Conservation (phyloP, 2,888 invertebrate genomes). For the Clepsis dumicolana region DNA sequence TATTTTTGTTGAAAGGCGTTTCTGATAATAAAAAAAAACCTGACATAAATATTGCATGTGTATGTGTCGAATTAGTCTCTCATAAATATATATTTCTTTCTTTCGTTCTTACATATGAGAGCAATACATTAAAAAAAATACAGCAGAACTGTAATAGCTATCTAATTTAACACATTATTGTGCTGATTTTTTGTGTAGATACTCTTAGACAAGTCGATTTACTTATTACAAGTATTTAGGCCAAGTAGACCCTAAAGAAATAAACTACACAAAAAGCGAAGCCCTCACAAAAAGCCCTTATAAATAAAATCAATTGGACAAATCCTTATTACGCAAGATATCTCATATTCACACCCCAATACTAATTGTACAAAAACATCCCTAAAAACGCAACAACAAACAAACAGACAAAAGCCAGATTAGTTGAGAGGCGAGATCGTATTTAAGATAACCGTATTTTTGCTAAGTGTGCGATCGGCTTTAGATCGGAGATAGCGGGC, state of each 20-base stretch:
- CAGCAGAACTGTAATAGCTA: too few species aligned
- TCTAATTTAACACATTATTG: too few species aligned
- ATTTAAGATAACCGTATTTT: conserved; percentile 85
- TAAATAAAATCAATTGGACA: conserved; percentile 63
- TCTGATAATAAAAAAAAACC: too few species aligned
- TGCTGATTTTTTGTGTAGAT: too few species aligned
- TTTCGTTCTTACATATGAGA: too few species aligned
- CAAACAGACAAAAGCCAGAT: conserved; percentile 78
- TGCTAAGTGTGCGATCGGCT: conserved; percentile 78
- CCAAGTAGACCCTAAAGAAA: conserved; percentile 19
- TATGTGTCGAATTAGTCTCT: too few species aligned
- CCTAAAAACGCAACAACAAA: conserved; percentile 74
- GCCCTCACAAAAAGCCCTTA: conserved; percentile 38
- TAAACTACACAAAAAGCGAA: conserved; percentile 15
- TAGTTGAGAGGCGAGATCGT: conserved; percentile 82
- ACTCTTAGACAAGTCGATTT: too few species aligned
- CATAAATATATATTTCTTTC: too few species aligned
- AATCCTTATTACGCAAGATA: conserved; percentile 56
- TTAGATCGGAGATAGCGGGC: conserved; percentile 79
- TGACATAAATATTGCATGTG: too few species aligned
- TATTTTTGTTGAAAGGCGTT: too few species aligned
- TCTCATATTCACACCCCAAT: conserved; percentile 74
- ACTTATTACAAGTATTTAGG: conserved; percentile 1
- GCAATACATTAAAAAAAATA: too few species aligned
- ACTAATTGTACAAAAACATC: conserved; percentile 83